Base-by-base conservation (phyloP, 2,888 invertebrate species). In the Caenorhabditis zanzibari region DNA sequence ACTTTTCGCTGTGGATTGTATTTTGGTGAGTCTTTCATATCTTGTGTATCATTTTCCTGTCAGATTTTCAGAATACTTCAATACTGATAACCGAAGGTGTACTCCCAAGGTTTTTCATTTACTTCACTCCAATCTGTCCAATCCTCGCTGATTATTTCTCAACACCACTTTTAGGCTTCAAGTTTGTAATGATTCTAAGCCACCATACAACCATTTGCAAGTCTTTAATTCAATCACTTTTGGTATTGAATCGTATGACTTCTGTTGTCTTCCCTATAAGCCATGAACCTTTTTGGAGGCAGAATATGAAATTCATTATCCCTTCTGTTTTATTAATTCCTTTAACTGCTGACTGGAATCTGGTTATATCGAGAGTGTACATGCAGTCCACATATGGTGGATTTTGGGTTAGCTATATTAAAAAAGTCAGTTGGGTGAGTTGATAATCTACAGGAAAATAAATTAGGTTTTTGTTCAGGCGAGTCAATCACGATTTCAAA, bases 181-280 rank as follows among this genome's bases (percentile, higher is more conserved):
- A 74, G 52, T 1, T 74, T 22, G n/a, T 63, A 3, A 74, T 74
- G 74, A 64, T 74, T 4, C 5, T 56, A 14, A 64, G 14, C 44
- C 74, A 74, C 32, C 74, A 74, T 44, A 16, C 19, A 6, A 56
- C 32, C 12, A 32, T 74, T 19, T 74, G 56, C 41, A 74, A 74
- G 44, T 74, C 63, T 14, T 2, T 74, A 7, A 19, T 74, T 7
- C 74, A 74, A 32, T 54, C 64, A n/a, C 22, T 74, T 14, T 35
- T 74, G 12, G 74, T 74, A 19, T 44, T 74, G 22, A 74, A 74
- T 22, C 74, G 74, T 24, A 74, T 74, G 74, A 74, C 74, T 12
- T 74, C 56, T 56, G 74, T 74, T 41, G 26, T 74, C 9, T 12
- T 64, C 16, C 74, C 74, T 0, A 38, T 74, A 4, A 14, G 4